Evolutionary conservation across 2,888 invertebrate species (phyloP), one percentile per base, ranked within the genome.

Genomic region (Meloe dianella): DNA sequence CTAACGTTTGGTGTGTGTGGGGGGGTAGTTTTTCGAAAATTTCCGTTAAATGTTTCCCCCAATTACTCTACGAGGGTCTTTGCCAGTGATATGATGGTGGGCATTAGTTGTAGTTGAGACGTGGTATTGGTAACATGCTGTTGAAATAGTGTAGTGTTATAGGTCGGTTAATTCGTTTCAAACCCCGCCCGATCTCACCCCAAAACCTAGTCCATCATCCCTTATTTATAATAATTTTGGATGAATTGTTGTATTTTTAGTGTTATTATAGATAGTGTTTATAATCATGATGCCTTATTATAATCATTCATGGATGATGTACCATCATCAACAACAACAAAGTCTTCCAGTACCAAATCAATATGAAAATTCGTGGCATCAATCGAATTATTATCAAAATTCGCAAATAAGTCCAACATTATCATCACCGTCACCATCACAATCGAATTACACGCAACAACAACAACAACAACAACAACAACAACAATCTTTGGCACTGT

Each of bases 241-340:
- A n/a, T n/a, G n/a, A n/a, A n/a, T n/a, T n/a, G n/a, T 30, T 30
- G 30, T 30, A 30, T 30, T 41, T 41, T 17, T 2, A 10, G 20
- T 20, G 9, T 20, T 20, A 47, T 1, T 47, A 3, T 9, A 20
- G 47, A n/a, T 47, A n/a, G n/a, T 47, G 1, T 41, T 41, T n/a
- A 17, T 41, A 17, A 47, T 20, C 20, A 47, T 47, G 47, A 10
- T 47, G 20, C 47, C 47, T 5, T 47, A 20, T 47, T 47, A 47
- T 47, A 47, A 20, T 41, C 17, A 41, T 20, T 10, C 47, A 9
- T 47, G 47, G 47, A 47, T 47, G 47, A 47, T 47, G 47, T 47
- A 47, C 47, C 47, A 47, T 20, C 47, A 38, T n/a, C 38, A 38
- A 38, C 38, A 38, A 38, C 38, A 38, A 38, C 41, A 41, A 41